phyloP scores from a whole-genome alignment of 2,797 vertebrate species.

The Podarcis lilfordi region DNA sequence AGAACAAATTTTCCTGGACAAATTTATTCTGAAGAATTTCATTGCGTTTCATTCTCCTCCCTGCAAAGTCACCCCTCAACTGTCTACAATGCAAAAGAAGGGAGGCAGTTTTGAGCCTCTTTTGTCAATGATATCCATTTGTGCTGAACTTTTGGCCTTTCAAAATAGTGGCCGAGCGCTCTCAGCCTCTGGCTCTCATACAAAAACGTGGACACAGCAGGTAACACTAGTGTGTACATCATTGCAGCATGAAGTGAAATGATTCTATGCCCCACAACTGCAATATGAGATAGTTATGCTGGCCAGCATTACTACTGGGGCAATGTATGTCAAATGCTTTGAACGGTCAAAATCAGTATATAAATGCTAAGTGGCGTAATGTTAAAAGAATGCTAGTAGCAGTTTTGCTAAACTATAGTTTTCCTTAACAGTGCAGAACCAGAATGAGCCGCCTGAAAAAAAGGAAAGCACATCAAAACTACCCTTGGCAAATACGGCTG shows the following conservation, averaged over 20 bases:
- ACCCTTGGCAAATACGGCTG: not conserved
- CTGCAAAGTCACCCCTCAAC: not conserved
- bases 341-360: not conserved
- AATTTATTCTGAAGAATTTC: not conserved
- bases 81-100: not conserved
- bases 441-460: slow-evolving; percentile 38
- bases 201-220: not conserved
- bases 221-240: not conserved
- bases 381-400: slow-evolving; percentile 4
- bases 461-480: slow-evolving; percentile 47
- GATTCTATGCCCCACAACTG: not conserved
- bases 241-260: not conserved
- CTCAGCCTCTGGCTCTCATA: not conserved
- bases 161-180: not conserved
- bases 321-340: not conserved
- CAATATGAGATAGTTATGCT: not conserved
- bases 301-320: not conserved
- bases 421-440: slow-evolving; percentile 52
- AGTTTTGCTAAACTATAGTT: slow-evolving; percentile 25
- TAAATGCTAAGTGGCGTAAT: not conserved
- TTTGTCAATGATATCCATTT: not conserved
- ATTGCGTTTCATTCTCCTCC: not conserved
- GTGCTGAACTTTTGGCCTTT: not conserved
- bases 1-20: not conserved
- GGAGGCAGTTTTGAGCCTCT: not conserved